A percentile compares a stretch with the other conserved stretches of the same genome.
Conservation (phyloP, 2,888 invertebrate species). For the Unio delphinus region DNA sequence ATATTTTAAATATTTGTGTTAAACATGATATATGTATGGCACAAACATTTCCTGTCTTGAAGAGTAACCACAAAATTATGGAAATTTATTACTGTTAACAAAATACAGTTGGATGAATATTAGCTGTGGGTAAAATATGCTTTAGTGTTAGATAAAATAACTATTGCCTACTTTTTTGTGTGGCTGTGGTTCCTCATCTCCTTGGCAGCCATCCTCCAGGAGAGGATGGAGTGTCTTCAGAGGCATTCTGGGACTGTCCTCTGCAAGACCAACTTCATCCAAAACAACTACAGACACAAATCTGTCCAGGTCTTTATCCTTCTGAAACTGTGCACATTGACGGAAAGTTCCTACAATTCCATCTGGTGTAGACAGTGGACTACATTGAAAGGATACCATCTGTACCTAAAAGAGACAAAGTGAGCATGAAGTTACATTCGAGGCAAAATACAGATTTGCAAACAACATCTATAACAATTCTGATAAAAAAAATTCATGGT, state of each 20-base stretch:
- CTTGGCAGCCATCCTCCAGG: slow-evolving; percentile 66
- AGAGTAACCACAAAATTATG: no score
- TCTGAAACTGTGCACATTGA: slow-evolving; percentile 64
- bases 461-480: no score
- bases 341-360: slow-evolving; percentile 64
- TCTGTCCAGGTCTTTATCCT: slow-evolving; percentile 54
- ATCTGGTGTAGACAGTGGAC: slow-evolving; percentile 64
- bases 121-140: no score
- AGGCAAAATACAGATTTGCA: no score
- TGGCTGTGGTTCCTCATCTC: slow-evolving; percentile 56
- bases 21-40: no score
- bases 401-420: slow-evolving; percentile 41
- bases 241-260: slow-evolving; percentile 67
- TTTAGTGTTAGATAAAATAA: no score
- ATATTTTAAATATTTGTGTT: no score
- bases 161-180: slow-evolving; percentile 50
- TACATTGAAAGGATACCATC: slow-evolving; percentile 69
- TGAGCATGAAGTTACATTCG: no score
- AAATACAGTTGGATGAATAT: no score
- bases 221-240: slow-evolving; percentile 64
- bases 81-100: no score
- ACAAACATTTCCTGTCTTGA: no score
- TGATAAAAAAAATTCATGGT: no score
- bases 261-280: slow-evolving; percentile 68
- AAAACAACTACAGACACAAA: slow-evolving; percentile 67